A percentile compares a stretch with the other conserved stretches of the same genome.
phyloP scores from a whole-genome alignment of 2,113 vertebrate genomes.

The Naja naja region DNA sequence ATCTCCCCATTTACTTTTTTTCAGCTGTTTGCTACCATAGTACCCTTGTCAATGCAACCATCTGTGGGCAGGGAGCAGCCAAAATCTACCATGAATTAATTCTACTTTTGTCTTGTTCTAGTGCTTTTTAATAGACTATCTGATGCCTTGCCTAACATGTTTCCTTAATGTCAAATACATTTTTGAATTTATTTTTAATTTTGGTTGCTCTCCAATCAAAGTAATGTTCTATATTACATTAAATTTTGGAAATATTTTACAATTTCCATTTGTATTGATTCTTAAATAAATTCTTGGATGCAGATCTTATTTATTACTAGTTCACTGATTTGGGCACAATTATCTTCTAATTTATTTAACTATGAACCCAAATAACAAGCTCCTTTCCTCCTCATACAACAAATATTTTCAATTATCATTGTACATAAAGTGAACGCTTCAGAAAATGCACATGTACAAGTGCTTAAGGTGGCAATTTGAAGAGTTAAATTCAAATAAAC shows the following conservation, averaged over 20 bases:
- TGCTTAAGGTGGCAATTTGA: not conserved
- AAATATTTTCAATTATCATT: not conserved
- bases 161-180: not conserved
- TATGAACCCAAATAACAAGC: not conserved
- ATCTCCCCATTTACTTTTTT: not conserved
- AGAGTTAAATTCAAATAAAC: not conserved
- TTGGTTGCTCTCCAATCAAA: not conserved
- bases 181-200: not conserved
- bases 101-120: not conserved
- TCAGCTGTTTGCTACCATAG: not conserved
- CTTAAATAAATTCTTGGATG: not conserved
- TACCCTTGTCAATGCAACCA: not conserved
- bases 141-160: not conserved
- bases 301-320: not conserved
- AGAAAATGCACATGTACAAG: not conserved
- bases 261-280: not conserved
- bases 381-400: too few species aligned
- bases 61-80: not conserved
- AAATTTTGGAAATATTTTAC: not conserved
- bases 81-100: not conserved
- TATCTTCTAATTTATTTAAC: not conserved
- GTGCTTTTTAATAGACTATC: not conserved
- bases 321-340: not conserved
- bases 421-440: not conserved
- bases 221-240: not conserved